Base-by-base conservation (phyloP, 2,888 invertebrate species). In the Leucophora obtusa region DNA sequence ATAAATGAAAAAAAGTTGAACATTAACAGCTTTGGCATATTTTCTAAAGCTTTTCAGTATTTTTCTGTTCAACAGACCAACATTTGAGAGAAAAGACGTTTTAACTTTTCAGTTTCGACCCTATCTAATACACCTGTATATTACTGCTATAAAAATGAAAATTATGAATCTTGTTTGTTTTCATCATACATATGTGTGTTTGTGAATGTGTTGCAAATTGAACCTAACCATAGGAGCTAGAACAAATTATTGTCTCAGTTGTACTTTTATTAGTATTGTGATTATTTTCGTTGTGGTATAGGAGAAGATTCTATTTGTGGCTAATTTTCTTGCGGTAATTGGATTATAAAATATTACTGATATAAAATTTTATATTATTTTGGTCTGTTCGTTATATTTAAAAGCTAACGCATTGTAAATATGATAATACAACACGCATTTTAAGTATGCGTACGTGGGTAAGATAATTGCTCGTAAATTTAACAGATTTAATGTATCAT, bases 261-360 rank as follows among this genome's bases (percentile, higher is more conserved):
- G 72, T 54, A 59, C 65, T 50, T 51, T 78, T 75, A 56, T 59
- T 74, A 35, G 15, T n/a, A 53, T 35, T 33, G 43, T 43, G n/a
- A 65, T 65, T 28, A 28, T 28, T 28, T 28, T 28, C 6, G 1
- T 76, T 54, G 11, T 18, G 54, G 50, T 10, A 83, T 84, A 84
- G 84, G 14, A 59, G 14, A 18, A 65, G 63, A 65, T 60, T 28
- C 65, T 58, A 66, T 62, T 62, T 70, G 66, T 60, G 77, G 70
- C 56, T 74, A 70, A 62, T 70, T 77, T 77, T 74, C 85, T 79
- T 79, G 82, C 84, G 83, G 85, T 86, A 87, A 87, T 87, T 87
- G 87, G 86, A 86, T 88, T 88, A 87, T 87, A 87, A 88, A 87
- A 86, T 87, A 87, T 86, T 83, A 24, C 66, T 43, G 21, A 74